phyloP scores from a whole-genome alignment of 2,888 invertebrate species.

The Caenorhabditis sp. region DNA sequence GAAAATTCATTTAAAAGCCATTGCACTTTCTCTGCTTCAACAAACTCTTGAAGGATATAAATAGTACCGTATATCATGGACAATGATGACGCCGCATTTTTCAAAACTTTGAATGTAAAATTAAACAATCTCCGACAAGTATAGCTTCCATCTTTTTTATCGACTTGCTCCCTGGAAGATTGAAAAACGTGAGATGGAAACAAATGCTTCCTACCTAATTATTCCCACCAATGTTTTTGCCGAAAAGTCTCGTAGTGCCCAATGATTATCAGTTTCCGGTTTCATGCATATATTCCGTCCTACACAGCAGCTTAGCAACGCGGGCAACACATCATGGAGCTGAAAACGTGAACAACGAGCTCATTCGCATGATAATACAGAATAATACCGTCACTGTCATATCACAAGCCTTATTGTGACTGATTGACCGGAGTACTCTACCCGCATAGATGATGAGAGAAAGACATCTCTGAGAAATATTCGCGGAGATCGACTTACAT shows the following conservation, averaged over 20 bases:
- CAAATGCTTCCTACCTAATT: too few species aligned
- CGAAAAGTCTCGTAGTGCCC: slow-evolving; percentile 68
- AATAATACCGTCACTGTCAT: slow-evolving; percentile 61
- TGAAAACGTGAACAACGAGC: slow-evolving; percentile 28
- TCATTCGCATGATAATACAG: too few species aligned
- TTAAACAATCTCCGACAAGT: slow-evolving; percentile 27
- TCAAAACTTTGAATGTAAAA: slow-evolving; percentile 27
- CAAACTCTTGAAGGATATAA: slow-evolving; percentile 35
- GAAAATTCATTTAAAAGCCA: slow-evolving; percentile 18
- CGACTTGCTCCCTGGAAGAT: slow-evolving; percentile 50
- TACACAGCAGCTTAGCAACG: slow-evolving; percentile 64
- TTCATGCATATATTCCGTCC: slow-evolving; percentile 59
- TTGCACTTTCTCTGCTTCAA: slow-evolving; percentile 2
- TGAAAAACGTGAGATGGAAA: too few species aligned
- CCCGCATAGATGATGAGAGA: slow-evolving; percentile 66
- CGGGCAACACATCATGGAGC: slow-evolving; percentile 66
- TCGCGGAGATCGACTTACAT: slow-evolving; percentile 44
- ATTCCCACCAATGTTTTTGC: slow-evolving; percentile 61
- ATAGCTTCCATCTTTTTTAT: not conserved
- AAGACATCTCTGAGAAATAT: slow-evolving; percentile 61
- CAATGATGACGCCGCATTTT: slow-evolving; percentile 27
- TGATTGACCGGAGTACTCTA: slow-evolving; percentile 57
- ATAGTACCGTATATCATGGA: slow-evolving; percentile 55
- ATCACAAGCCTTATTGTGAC: slow-evolving; percentile 57
- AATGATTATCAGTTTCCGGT: slow-evolving; percentile 66